Base-by-base conservation (phyloP, 2,113 vertebrate species). In the Xenotilapia longispinis region DNA sequence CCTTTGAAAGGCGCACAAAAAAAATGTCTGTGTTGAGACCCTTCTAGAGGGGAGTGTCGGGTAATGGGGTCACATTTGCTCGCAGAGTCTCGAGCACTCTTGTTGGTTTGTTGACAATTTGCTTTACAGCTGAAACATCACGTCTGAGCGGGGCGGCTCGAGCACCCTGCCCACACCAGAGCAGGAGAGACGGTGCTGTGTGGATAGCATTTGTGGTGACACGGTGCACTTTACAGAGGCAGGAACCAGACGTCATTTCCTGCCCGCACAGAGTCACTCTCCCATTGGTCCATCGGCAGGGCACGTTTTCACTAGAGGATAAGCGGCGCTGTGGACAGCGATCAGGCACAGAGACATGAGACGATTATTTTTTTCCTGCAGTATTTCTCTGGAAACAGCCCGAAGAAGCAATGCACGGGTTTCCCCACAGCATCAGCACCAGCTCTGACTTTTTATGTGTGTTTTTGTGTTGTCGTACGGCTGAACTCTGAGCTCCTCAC, bases 241-340 rank as follows among this genome's bases (percentile, higher is more conserved):
- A 90, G 92, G 82, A 84, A 84, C 11, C 14, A 3, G 14, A 94
- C 96, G 97, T 96, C 96, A 97, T 57, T 96, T 97, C 97, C 97
- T 95, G 96, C 85, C 49, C 79, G 86, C 70, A 86, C 68, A 90
- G 49, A 33, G 75, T 47, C 31, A 88, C 26, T 4, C 26, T 86
- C 91, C 86, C 95, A 96, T 96, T 97, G 96, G 96, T 93, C 91
- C 78, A 92, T 90, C 2, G 80, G 51, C 68, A 57, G 82, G 85
- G 85, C 92, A 92, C 89, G 91, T 88, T 92, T 84, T 78, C 84
- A 91, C 83, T 73, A 31, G 82, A 75, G 82, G 88, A 87, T 73
- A 86, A 89, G 82, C 85, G 85, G 83, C 84, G 82, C 68, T 42
- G 87, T 82, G 47, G 79, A 88, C 17, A 45, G 40, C 84, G 90